phyloP scores from a whole-genome alignment of 2,888 invertebrate genomes.

The Aquatica leii region DNA sequence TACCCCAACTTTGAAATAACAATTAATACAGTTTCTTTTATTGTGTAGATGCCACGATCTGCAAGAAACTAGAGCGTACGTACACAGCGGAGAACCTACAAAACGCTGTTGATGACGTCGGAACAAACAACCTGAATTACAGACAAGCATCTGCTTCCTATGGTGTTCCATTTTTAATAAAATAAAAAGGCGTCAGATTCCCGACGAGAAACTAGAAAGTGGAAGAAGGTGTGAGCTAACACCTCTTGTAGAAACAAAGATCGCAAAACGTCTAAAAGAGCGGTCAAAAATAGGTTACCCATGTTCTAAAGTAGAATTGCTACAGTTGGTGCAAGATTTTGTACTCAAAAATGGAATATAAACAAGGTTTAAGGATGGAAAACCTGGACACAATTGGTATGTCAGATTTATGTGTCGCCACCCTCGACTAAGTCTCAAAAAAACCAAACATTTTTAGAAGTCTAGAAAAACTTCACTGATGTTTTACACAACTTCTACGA shows the following conservation, averaged over 20 bases:
- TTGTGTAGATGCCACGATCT: no score
- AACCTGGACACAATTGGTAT: slow-evolving; percentile 32
- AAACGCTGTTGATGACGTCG: no score
- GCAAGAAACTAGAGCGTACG: no score
- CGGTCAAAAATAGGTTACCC: no score
- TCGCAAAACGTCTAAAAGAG: background rate
- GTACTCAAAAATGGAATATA: no score
- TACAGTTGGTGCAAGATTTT: no score
- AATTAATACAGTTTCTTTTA: no score
- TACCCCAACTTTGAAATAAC: no score
- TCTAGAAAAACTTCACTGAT: background rate
- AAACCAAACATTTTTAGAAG: slow-evolving; percentile 18
- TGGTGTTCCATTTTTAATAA: background rate
- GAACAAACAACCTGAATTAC: no score
- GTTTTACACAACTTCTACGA: background rate
- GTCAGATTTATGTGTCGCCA: slow-evolving; percentile 30
- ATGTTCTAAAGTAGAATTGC: background rate
- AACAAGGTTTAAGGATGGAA: no score
- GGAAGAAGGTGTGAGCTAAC: background rate
- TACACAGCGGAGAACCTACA: no score
- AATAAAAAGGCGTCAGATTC: background rate
- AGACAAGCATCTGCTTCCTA: no score
- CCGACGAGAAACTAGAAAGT: background rate
- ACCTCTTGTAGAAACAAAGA: background rate
- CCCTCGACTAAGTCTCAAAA: slow-evolving; percentile 36